phyloP scores from a whole-genome alignment of 2,113 vertebrate species.

The Lipophrys pholis region DNA sequence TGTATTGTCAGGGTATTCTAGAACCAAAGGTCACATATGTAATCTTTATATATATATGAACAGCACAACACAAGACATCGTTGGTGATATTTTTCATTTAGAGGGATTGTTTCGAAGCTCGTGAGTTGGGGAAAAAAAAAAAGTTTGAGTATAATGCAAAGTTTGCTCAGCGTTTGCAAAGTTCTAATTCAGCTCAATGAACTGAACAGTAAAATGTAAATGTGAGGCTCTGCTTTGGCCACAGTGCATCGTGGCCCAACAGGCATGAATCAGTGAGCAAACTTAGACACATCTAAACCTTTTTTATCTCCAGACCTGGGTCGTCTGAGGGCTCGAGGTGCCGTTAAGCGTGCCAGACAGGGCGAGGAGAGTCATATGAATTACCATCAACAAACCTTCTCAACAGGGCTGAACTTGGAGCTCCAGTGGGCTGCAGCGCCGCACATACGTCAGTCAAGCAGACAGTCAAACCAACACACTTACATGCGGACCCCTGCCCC shows the following conservation, averaged over 20 bases:
- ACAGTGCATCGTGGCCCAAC: conserved; percentile 19
- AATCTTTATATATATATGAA: conserved; percentile 1
- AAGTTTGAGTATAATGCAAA: conserved; percentile 13
- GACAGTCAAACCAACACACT: conserved; percentile 35
- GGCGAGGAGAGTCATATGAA: conserved; percentile 13
- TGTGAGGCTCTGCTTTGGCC: conserved; percentile 24
- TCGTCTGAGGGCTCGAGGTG: conserved; percentile 36
- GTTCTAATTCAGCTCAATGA: conserved; percentile 22
- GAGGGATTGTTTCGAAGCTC: background rate
- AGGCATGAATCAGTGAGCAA: conserved; percentile 19
- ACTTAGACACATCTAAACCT: conserved; percentile 38
- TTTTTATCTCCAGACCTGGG: conserved; percentile 34
- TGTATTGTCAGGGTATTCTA: no score
- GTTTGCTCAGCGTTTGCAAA: conserved; percentile 26
- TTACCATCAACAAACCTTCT: conserved; percentile 31
- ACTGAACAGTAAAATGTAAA: conserved; percentile 11
- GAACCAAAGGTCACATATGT: background rate
- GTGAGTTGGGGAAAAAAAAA: background rate
- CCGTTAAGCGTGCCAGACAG: conserved; percentile 25
- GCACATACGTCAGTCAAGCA: conserved; percentile 43
- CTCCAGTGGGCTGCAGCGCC: conserved; percentile 26
- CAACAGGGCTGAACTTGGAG: conserved; percentile 39
- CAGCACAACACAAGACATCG: background rate
- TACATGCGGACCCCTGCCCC: conserved; percentile 27
- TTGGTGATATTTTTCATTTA: conserved; percentile 20